phyloP scores from a whole-genome alignment of 2,797 vertebrate species.

The Ibycter americanus region DNA sequence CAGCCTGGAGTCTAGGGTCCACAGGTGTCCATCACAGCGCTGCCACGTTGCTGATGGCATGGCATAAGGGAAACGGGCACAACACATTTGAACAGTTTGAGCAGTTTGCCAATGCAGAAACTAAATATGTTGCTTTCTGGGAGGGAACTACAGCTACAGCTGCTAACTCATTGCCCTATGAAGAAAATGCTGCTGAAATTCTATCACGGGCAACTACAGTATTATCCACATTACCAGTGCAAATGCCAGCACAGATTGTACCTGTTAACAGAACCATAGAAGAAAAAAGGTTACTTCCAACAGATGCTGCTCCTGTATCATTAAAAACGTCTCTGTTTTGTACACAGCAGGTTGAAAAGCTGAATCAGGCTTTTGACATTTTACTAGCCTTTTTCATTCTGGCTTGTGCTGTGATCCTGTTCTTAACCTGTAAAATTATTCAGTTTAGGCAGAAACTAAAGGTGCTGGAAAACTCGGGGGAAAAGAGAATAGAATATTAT shows the following conservation, averaged over 20 bases:
- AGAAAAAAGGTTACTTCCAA: constrained; percentile 5
- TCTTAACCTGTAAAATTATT: constrained; percentile 77
- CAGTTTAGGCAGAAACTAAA: constrained; percentile 74
- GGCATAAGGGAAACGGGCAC: constrained; percentile 42
- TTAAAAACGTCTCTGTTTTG: constrained; percentile 72
- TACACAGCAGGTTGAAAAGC: constrained; percentile 70
- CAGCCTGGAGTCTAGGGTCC: neutral
- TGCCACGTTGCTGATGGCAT: constrained; percentile 63
- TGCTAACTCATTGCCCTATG: neutral
- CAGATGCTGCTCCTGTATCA: constrained; percentile 59
- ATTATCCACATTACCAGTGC: constrained; percentile 8
- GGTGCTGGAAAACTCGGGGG: constrained; percentile 68
- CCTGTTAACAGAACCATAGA: constrained; percentile 63
- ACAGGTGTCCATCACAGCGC: neutral
- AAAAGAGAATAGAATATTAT: constrained; percentile 81
- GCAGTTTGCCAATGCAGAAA: constrained; percentile 21
- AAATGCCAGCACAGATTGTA: constrained; percentile 32
- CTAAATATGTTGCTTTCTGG: constrained; percentile 25
- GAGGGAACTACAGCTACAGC: constrained; percentile 14
- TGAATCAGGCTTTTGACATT: constrained; percentile 79
- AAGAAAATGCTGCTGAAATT: constrained; percentile 39
- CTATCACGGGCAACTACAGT: neutral
- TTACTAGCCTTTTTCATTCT: constrained; percentile 81
- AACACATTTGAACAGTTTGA: neutral
- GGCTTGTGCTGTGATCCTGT: constrained; percentile 75